Conservation (phyloP, 2,113 vertebrate genomes). For the Mastomys natalensis region DNA sequence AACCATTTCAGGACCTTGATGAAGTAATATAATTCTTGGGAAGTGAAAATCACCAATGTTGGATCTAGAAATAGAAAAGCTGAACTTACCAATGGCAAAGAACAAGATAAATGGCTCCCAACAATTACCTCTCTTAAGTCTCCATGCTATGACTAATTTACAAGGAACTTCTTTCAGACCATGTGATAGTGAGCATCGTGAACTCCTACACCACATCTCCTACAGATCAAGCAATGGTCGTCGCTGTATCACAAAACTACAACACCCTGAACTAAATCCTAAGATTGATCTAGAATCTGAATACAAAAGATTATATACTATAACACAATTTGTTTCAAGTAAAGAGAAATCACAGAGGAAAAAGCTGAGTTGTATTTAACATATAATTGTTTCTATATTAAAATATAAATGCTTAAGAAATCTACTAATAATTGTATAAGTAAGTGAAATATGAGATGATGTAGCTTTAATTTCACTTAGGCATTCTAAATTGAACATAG, state of each 20-base stretch:
- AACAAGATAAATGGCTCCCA: neutral
- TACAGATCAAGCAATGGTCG: neutral
- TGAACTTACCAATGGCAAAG: neutral
- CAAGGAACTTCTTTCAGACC: neutral
- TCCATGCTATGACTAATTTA: neutral
- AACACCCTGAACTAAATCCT: neutral
- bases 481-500: neutral
- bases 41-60: neutral
- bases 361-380: neutral
- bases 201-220: neutral
- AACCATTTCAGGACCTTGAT: neutral
- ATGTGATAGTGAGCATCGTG: neutral
- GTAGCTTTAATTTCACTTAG: neutral
- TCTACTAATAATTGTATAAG: neutral
- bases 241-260: neutral
- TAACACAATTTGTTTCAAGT: neutral
- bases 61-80: neutral
- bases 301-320: neutral
- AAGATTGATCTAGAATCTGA: neutral
- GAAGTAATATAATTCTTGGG: neutral
- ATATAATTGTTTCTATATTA: neutral
- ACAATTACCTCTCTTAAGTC: neutral
- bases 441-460: neutral
- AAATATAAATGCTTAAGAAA: neutral
- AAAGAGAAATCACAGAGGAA: neutral